Conservation (phyloP, 2,113 vertebrate species). For the Gymnogyps californianus region DNA sequence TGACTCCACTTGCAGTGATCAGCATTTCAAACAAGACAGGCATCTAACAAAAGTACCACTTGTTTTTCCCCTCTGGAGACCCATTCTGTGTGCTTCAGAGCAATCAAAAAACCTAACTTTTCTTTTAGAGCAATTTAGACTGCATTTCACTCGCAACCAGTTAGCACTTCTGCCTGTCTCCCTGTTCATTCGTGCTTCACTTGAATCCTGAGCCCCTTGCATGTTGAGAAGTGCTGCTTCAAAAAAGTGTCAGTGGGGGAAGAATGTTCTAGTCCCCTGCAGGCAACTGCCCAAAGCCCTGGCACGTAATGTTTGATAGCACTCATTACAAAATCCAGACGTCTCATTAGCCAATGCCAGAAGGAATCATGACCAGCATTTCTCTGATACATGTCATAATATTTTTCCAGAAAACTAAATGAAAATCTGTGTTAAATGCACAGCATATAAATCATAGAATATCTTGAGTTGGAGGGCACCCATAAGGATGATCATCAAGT, state of each 20-base stretch:
- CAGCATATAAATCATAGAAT: neutral
- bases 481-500: neutral
- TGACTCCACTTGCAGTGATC: neutral
- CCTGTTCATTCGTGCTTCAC: neutral
- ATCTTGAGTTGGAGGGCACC: neutral
- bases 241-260: accelerated
- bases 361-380: neutral
- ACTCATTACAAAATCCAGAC: neutral
- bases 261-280: neutral
- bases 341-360: neutral
- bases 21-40: neutral
- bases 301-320: neutral
- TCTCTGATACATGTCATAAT: neutral
- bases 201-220: neutral
- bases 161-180: neutral
- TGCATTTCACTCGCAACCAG: neutral
- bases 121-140: constrained; percentile 10
- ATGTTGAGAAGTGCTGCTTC: neutral
- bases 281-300: neutral
- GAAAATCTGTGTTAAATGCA: neutral
- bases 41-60: neutral
- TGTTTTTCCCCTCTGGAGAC: neutral
- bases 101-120: constrained; percentile 12
- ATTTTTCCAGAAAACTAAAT: neutral
- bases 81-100: neutral